A percentile compares a stretch with the other conserved stretches of the same genome.
These are phyloP conservation scores for Xylocopa sonorina DNA, from an alignment of 1,140 invertebrate genomes.

Conservation along the genomic window DNA sequence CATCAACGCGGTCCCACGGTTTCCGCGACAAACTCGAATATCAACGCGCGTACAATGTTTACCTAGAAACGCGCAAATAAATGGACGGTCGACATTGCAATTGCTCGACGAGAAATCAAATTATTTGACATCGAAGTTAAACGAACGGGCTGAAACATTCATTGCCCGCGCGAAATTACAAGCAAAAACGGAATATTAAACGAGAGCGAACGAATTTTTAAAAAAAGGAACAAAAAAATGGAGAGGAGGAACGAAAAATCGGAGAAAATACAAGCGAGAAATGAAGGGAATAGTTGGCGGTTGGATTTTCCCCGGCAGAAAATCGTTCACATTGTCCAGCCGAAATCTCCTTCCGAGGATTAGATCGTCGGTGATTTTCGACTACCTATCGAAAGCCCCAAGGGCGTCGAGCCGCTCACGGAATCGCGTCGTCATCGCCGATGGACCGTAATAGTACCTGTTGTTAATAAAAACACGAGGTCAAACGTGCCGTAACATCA, in stretches of 20 bases:
- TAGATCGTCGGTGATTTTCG: slow-evolving; percentile 53
- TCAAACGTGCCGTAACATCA: slow-evolving; percentile 66
- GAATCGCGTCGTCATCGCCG: slow-evolving; percentile 60
- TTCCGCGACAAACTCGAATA: background rate
- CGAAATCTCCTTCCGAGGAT: slow-evolving; percentile 4
- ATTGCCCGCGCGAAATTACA: slow-evolving; percentile 29
- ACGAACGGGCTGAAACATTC: slow-evolving; percentile 28
- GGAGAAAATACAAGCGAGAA: too few species aligned
- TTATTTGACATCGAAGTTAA: slow-evolving; percentile 38
- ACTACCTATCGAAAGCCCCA: slow-evolving; percentile 38
- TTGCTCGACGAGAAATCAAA: slow-evolving; percentile 34
- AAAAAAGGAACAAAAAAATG: background rate
- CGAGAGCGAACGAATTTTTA: slow-evolving; percentile 13
- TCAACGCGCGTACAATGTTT: slow-evolving; percentile 15
- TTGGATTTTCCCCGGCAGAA: too few species aligned
- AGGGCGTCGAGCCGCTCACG: slow-evolving; percentile 44
- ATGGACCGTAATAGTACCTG: slow-evolving; percentile 65
- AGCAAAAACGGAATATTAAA: slow-evolving; percentile 4
- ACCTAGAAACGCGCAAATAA: slow-evolving; percentile 16
- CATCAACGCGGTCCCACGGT: background rate
- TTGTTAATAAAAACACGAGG: slow-evolving; percentile 70
- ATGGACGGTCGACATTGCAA: slow-evolving; percentile 27
- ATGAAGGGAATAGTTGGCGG: too few species aligned
- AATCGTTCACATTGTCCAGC: background rate
- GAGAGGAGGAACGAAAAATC: too few species aligned